Evolutionary conservation across 1,140 invertebrate species (phyloP), one percentile per base, ranked within the genome.

Genomic region (Diuraphis noxia): DNA sequence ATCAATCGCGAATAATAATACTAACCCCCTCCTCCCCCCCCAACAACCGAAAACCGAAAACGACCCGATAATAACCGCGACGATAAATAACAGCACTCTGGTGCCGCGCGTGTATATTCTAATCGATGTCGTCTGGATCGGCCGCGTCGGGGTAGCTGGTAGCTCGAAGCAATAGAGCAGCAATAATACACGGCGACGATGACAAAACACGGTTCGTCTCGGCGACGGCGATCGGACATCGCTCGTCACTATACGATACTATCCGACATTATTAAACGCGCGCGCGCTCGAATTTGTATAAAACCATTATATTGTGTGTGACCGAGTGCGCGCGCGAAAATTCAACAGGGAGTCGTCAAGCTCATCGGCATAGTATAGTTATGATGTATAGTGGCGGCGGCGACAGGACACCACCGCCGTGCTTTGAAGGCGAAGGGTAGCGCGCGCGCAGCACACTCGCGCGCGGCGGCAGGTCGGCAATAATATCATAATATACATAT

Each of bases 341-440:
- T 49, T 86, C 84, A 86, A 86, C 84, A 86, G 84, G 84, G 84
- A 85, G 30, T 46, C 82, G 41, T 46, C 82, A n/a, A 63, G 41
- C 41, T 13, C 41, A 19, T 43, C 82, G 30, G 82, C 46, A n/a
- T n/a, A 63, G 23, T 36, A 36, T 36, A 21, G 36, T 38, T 79
- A 77, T 49, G 23, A 77, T n/a, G 30, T n/a, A 77, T 25, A n/a
- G 56, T 30, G 56, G n/a, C 56, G 56, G 30, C 56, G 56, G n/a
- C n/a, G n/a, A n/a, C n/a, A n/a, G n/a, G n/a, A n/a, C n/a, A n/a
- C n/a, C n/a, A n/a, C n/a, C n/a, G n/a, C n/a, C n/a, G n/a, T n/a
- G n/a, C n/a, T n/a, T n/a, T n/a, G n/a, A n/a, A n/a, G n/a, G n/a
- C n/a, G n/a, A n/a, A 46, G 30, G 84, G n/a, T 43, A 43, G 81